Conservation (phyloP, 2,797 vertebrate species). For the Loriculus beryllinus region DNA sequence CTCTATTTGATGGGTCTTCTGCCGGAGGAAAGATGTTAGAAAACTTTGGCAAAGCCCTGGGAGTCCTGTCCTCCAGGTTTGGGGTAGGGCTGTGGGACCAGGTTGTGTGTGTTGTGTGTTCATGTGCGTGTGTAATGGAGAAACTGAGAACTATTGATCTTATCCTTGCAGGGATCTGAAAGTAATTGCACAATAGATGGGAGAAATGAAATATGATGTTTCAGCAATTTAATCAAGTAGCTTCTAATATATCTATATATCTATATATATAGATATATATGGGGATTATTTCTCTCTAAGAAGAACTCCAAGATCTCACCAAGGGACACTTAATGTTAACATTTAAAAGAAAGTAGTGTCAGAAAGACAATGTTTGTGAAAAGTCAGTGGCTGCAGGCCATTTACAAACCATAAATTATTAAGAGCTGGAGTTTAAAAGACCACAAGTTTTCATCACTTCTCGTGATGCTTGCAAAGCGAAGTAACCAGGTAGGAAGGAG, state of each 20-base stretch:
- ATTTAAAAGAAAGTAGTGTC: background rate
- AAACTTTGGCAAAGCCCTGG: background rate
- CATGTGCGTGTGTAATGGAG: fast-evolving
- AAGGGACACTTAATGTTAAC: background rate
- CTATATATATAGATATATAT: background rate
- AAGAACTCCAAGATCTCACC: background rate
- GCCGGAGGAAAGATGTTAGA: background rate
- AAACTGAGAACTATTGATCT: background rate
- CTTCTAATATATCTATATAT: background rate
- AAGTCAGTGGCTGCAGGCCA: background rate
- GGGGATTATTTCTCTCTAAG: background rate
- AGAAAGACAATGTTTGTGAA: background rate
- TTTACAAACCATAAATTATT: background rate
- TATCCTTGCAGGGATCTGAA: background rate
- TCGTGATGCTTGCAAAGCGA: background rate
- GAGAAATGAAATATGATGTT: background rate
- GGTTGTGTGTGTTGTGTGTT: background rate
- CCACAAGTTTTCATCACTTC: fast-evolving
- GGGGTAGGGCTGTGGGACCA: background rate
- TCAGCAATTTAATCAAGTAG: background rate
- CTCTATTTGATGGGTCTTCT: background rate
- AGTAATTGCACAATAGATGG: background rate
- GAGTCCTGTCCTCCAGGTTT: background rate
- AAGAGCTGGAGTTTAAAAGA: background rate
- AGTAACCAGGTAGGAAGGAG: background rate